Evolutionary conservation across 2,797 vertebrate species (phyloP), one percentile per base, ranked within the genome.

Genomic region (Picus viridis): DNA sequence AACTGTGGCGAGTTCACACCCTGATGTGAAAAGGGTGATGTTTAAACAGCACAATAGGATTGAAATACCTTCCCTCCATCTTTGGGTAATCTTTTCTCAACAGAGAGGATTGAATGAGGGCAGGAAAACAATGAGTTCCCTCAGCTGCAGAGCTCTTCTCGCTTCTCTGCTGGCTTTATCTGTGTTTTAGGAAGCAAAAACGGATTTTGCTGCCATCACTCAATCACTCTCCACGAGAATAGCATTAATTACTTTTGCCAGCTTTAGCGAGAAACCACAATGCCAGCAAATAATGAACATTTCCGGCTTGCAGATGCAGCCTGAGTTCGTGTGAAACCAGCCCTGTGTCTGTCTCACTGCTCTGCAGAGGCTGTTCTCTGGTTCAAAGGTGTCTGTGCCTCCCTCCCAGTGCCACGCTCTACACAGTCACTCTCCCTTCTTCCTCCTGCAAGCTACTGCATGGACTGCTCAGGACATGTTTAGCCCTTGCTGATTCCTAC

Each of bases 381-480:
- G 30, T 9, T 76, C 53, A 6, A 4, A 54, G 32, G 45, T 4
- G 53, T 2, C 54, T n/a, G 58, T 58, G 58, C 74, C 73, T 12
- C 5, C 4, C 0, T 7, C 59, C 23, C 45, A 14, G 63, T 7
- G 7, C 26, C 75, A 62, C 24, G 2, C 54, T 45, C 29, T 2
- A 1, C 1, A 6, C 12, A 29, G 13, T 12, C 47, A 11, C 54
- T 26, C 11, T 27, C 73, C 61, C 27, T 74, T 58, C 29, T 16
- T 59, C 36, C 84, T 24, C 58, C 36, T 58, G 62, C 63, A 16
- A 63, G 43, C 32, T 22, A 2, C 9, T 27, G 15, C 30, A 11
- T 4, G 41, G 13, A 3, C n/a, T n/a, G 67, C 61, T 76, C 59
- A 41, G 80, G 56, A 20, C 29, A 10, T 0, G 11, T 12, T 34